Percentiles rank a stretch among this genome's conserved stretches.
These are phyloP conservation scores for Melieria omissa DNA, from an alignment of 2,888 invertebrate genomes.

Conservation along the genomic window DNA sequence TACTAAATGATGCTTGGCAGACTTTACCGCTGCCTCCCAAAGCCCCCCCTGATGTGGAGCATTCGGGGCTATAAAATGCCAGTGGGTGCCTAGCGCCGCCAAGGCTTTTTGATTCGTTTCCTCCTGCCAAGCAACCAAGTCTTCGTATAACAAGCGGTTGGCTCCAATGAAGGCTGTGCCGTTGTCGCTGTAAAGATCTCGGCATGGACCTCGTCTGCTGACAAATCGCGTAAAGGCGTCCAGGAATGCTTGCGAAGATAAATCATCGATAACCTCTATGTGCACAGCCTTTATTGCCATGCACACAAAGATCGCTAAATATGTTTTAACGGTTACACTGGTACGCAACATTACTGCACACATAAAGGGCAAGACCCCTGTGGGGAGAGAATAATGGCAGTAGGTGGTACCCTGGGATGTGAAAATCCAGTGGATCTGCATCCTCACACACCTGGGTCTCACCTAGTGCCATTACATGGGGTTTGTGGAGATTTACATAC, in stretches of 20 bases:
- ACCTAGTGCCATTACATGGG: too few species aligned
- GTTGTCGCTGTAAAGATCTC: constrained; percentile 30
- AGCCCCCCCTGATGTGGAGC: constrained; percentile 35
- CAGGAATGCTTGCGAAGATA: constrained; percentile 23
- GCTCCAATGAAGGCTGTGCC: constrained; percentile 16
- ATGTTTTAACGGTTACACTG: constrained; percentile 9
- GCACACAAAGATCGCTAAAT: constrained; percentile 26
- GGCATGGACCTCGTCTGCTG: constrained; percentile 30
- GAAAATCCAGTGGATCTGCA: too few species aligned
- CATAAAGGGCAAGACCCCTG: too few species aligned
- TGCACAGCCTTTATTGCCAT: constrained; percentile 36
- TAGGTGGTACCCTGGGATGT: too few species aligned
- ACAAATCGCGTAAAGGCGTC: constrained; percentile 32
- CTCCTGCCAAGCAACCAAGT: constrained; percentile 4
- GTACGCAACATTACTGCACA: too few species aligned
- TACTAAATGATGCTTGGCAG: constrained; percentile 30
- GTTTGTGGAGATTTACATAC: too few species aligned
- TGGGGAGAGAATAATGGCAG: too few species aligned
- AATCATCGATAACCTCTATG: constrained; percentile 34
- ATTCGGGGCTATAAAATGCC: constrained; percentile 16
- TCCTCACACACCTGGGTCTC: too few species aligned
- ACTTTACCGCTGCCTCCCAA: constrained; percentile 37
- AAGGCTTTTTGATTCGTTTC: constrained; percentile 4
- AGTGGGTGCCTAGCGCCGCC: neutral
- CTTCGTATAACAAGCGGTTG: constrained; percentile 21